Evolutionary conservation across 2,113 vertebrate genomes (phyloP), one percentile per base, ranked within the genome.

Genomic region (Polyodon spathula): DNA sequence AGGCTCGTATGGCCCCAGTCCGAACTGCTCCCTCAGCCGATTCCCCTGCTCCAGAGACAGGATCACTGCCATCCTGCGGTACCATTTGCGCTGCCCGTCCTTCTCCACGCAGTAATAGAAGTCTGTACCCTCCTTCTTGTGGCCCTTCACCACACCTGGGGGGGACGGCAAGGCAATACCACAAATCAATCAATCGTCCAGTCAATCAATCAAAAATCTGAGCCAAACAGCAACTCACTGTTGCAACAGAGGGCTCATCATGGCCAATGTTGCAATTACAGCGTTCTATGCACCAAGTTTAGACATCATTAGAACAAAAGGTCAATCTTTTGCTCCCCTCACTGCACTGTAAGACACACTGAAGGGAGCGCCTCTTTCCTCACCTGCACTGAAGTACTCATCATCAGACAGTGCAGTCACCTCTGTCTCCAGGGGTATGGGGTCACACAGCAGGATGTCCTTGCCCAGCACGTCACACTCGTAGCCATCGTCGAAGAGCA

Each of bases 381-480:
- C 78, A 99, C 96, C 96, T 71, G 91, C 88, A 54, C 91, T 95
- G 68, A 97, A 99, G 76, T 92, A 98, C 72, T 98, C 93, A 5
- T 98, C 92, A 62, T 97, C 91, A 1, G 95, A 93, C 63, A 99
- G 88, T 0, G 96, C 95, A 0, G 96, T 97, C 73, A 99, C 96
- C 74, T 98, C 93, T 0, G 94, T 95, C 62, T 95, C 92, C 81
- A 92, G 59, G 0, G 96, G 96, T 58, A 99, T 96, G 66, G 96
- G 96, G 66, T 99, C 95, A 56, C 96, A 99, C 48, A 99, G 80
- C 54, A 99, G 86, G 79, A 99, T 92, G 68, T 99, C 96, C 71
- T 86, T 92, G 61, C 92, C 96, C 41, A 86, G 73, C 40, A 97
- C 95, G 56, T 97, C 94, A 59, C 96, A 97, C 69, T 97, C 94